phyloP scores from a whole-genome alignment of 2,888 invertebrate species.

The Sesia apiformis region DNA sequence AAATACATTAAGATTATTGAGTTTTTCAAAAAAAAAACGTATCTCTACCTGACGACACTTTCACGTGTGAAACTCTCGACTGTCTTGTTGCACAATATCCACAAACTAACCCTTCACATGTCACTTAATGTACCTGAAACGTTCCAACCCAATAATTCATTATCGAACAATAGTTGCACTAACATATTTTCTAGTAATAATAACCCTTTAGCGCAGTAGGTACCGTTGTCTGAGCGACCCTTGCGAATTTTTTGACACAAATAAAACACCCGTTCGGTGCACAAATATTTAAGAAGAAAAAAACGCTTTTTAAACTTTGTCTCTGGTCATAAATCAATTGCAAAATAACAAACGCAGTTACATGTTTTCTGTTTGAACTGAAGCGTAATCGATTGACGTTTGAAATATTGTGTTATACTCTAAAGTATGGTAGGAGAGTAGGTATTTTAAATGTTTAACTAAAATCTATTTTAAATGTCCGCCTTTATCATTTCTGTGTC shows the following conservation, averaged over 20 bases:
- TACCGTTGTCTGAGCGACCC: conserved; percentile 56
- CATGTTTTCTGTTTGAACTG: conserved; percentile 55
- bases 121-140: conserved; percentile 71
- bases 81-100: conserved; percentile 54
- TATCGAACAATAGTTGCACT: conserved; percentile 64
- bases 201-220: conserved; percentile 53
- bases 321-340: conserved; percentile 66
- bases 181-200: conserved; percentile 65
- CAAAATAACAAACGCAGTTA: conserved; percentile 53
- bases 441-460: no score
- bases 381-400: conserved; percentile 48
- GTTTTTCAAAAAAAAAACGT: not conserved
- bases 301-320: conserved; percentile 55
- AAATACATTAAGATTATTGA: no score
- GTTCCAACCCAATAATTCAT: conserved; percentile 73
- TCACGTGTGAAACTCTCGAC: conserved; percentile 62
- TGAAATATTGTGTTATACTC: conserved; percentile 6
- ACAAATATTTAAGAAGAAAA: conserved; percentile 70
- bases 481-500: no score
- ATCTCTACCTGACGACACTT: conserved; percentile 48
- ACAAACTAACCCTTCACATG: conserved; percentile 61
- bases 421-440: no score
- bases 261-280: conserved; percentile 69
- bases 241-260: conserved; percentile 67
- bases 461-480: no score